Evolutionary conservation across 2,113 vertebrate genomes (phyloP), one percentile per base, ranked within the genome.

Genomic region (Caloenas nicobarica): DNA sequence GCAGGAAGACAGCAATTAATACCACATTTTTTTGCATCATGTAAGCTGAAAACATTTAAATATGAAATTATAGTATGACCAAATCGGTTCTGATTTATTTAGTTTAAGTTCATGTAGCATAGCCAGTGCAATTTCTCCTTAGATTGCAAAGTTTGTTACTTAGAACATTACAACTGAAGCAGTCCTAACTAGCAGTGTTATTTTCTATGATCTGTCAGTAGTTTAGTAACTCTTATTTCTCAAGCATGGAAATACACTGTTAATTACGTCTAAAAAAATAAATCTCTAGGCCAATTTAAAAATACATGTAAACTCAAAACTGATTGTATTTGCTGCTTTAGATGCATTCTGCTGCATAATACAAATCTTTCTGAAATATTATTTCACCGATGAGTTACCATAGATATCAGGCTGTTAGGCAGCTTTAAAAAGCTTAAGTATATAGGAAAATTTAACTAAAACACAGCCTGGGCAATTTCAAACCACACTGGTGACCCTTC

Each of bases 21-120:
- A 60, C 1, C 8, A 69, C 10, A 42, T 42, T 13, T 76, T 81
- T 78, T 60, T 69, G 33, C 13, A 70, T 34, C 1, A 0, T 74
- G 29, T 50, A 83, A 81, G 46, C 40, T 50, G 71, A 77, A 89
- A 69, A 53, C 7, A 62, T 24, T 74, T 90, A 56, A 36, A 89
- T 51, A 16, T 60, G 53, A 93, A 93, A 91, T 58, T 56, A 31
- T 42, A 51, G 9, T 38, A 73, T 58, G 58, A 81, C 36, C 34
- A 74, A 86, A 81, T 62, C 68, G 2, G 17, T 72, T 88, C n/a
- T 86, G 57, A 84, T 83, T 92, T 86, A 90, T 81, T 93, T 94
- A 28, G 53, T 33, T 86, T 89, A 81, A 90, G 54, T 65, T 78
- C n/a, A 70, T 26, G 9, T 61, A 79, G 21, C 5, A 6, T 15